A percentile compares a stretch with the other conserved stretches of the same genome.
Conservation (phyloP, 2,113 vertebrate species). For the Aspiorhynchus laticeps region DNA sequence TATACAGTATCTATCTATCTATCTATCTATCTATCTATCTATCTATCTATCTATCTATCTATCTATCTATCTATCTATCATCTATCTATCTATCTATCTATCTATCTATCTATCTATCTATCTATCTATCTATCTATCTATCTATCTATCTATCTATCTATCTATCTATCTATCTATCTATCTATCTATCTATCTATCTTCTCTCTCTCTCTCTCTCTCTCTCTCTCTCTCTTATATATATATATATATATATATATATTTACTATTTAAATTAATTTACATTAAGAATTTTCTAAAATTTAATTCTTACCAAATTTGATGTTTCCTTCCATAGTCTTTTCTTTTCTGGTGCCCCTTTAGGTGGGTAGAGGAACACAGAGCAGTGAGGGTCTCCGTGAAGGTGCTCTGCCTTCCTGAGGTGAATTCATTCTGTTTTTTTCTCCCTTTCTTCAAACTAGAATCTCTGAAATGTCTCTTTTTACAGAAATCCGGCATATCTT, state of each 20-base stretch:
- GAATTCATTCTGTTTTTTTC: conserved; percentile 37
- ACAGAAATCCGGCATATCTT: conserved; percentile 33
- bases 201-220: too few species aligned
- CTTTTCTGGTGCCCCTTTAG: conserved; percentile 55
- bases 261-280: not conserved
- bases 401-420: conserved; percentile 67
- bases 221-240: too few species aligned
- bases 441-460: not conserved
- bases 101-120: too few species aligned
- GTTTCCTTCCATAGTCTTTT: conserved; percentile 15
- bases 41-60: too few species aligned
- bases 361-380: conserved; percentile 52
- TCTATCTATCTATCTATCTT: too few species aligned
- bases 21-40: not conserved
- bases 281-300: not conserved
- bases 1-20: not conserved
- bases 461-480: conserved; percentile 27
- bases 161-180: not conserved
- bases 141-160: not conserved
- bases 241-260: too few species aligned
- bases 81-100: too few species aligned
- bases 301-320: not conserved
- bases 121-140: not conserved
- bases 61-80: too few species aligned
- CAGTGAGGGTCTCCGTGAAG: conserved; percentile 68